phyloP scores from a whole-genome alignment of 2,797 vertebrate species.

The Meda fulgida region DNA sequence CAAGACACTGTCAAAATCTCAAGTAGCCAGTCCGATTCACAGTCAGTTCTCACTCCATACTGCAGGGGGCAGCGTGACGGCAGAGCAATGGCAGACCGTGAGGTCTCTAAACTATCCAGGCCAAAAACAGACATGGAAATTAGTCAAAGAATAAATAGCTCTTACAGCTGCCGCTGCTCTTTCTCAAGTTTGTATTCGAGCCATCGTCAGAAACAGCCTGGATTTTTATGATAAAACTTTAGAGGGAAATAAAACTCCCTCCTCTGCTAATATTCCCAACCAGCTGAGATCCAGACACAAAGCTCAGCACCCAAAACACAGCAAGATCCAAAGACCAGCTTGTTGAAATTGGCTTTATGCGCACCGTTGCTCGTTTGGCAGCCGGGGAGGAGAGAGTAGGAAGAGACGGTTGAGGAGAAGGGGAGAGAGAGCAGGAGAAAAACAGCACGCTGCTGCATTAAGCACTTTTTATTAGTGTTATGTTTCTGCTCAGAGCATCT shows the following conservation, averaged over 20 bases:
- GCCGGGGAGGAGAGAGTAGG: constrained; percentile 32
- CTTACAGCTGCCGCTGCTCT: constrained; percentile 42
- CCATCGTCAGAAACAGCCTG: constrained; percentile 38
- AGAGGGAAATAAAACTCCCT: constrained; percentile 35
- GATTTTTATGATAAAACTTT: constrained; percentile 47
- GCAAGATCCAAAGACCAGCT: constrained; percentile 41
- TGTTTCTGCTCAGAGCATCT: constrained; percentile 33
- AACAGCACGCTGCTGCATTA: constrained; percentile 39
- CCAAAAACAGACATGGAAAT: constrained; percentile 52
- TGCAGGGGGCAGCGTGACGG: constrained; percentile 42
- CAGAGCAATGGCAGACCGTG: neutral
- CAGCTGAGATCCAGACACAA: constrained; percentile 43
- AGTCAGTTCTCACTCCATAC: constrained; percentile 34
- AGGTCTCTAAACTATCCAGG: constrained; percentile 15
- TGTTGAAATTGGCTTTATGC: constrained; percentile 57
- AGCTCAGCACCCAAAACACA: constrained; percentile 54
- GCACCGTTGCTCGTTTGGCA: constrained; percentile 53
- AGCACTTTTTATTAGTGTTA: constrained; percentile 51
- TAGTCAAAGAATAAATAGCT: constrained; percentile 45
- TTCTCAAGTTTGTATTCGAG: constrained; percentile 46
- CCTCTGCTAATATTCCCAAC: constrained; percentile 41
- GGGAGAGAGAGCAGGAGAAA: constrained; percentile 37
- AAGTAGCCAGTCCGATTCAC: neutral
- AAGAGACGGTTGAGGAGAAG: constrained; percentile 43
- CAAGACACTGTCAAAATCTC: neutral